Percentiles rank a stretch among this genome's conserved stretches.
phyloP scores from a whole-genome alignment of 1,140 invertebrate species.

The Bombus affinis region DNA sequence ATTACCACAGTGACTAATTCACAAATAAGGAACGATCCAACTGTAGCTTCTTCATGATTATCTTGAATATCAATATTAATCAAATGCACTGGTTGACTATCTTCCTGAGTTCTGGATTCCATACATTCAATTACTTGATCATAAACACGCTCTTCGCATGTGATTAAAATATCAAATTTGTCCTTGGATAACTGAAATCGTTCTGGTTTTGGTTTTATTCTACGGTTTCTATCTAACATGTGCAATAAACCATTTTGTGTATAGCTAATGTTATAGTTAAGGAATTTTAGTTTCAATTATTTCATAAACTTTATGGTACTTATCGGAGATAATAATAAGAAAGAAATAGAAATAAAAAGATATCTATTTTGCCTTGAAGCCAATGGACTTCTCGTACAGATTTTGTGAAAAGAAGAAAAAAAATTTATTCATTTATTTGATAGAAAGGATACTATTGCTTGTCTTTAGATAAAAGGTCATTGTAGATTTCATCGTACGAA shows the following conservation, averaged over 20 bases:
- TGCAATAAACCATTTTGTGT: conserved; percentile 99
- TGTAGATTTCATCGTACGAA: conserved; percentile 98
- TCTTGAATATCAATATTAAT: conserved; percentile 99
- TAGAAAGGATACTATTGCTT: conserved; percentile 91
- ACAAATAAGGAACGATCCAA: conserved; percentile 99
- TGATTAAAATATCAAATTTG: conserved; percentile 98
- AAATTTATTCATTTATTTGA: neutral
- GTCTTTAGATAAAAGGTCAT: conserved; percentile 95
- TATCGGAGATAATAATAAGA: neutral
- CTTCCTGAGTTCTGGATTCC: conserved; percentile 87
- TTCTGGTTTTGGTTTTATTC: conserved; percentile 97
- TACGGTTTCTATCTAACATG: conserved; percentile 98
- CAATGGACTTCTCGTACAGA: neutral
- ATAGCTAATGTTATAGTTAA: conserved; percentile 86
- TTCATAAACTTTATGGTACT: neutral
- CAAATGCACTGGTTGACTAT: conserved; percentile 95
- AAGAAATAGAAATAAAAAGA: conserved; percentile 11
- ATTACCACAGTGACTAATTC: conserved; percentile 95
- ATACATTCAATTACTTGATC: conserved; percentile 95
- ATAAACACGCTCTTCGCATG: conserved; percentile 99
- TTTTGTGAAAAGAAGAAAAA: neutral
- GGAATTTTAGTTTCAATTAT: conserved; percentile 15
- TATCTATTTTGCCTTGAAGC: neutral
- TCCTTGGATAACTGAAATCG: conserved; percentile 95
- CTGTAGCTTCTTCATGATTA: conserved; percentile 99